These are phyloP conservation scores for Dendrophyllia cribrosa DNA, from an alignment of 64 coral and sea anemone species.

Conservation along the genomic window DNA sequence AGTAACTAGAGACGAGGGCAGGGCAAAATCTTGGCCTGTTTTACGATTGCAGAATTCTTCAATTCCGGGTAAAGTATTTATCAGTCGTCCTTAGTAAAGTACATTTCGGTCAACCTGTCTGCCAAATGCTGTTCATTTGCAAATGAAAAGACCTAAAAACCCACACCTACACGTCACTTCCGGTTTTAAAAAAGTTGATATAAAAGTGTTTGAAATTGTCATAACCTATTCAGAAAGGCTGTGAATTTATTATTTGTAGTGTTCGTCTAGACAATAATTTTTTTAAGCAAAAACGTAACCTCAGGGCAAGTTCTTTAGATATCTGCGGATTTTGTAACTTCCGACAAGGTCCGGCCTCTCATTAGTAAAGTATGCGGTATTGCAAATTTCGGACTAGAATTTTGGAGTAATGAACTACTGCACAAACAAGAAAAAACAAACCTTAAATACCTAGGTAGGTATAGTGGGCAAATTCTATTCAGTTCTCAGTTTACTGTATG, in stretches of 20 bases:
- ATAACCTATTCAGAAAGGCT: background rate
- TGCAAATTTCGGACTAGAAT: too few species aligned
- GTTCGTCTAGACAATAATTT: background rate
- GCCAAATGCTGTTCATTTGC: background rate
- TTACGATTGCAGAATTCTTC: slow-evolving; percentile 49
- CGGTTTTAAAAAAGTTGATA: background rate
- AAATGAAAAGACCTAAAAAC: background rate
- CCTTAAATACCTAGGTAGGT: too few species aligned
- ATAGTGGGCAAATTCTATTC: too few species aligned
- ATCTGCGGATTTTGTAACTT: background rate
- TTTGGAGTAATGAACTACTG: too few species aligned
- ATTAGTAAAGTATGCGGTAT: background rate
- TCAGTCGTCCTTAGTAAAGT: background rate
- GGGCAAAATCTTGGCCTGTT: slow-evolving; percentile 39
- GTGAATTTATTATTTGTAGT: background rate
- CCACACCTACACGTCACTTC: slow-evolving; percentile 1
- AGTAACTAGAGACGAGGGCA: slow-evolving; percentile 33
- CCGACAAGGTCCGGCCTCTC: background rate
- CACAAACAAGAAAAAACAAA: background rate
- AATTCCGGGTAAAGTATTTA: background rate
- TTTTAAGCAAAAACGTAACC: background rate
- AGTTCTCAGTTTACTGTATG: background rate
- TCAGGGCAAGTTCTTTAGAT: background rate
- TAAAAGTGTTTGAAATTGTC: background rate
- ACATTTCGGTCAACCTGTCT: background rate